A percentile compares a stretch with the other conserved stretches of the same genome.
Conservation (phyloP, 2,797 vertebrate species). For the Helarctos malayanus region DNA sequence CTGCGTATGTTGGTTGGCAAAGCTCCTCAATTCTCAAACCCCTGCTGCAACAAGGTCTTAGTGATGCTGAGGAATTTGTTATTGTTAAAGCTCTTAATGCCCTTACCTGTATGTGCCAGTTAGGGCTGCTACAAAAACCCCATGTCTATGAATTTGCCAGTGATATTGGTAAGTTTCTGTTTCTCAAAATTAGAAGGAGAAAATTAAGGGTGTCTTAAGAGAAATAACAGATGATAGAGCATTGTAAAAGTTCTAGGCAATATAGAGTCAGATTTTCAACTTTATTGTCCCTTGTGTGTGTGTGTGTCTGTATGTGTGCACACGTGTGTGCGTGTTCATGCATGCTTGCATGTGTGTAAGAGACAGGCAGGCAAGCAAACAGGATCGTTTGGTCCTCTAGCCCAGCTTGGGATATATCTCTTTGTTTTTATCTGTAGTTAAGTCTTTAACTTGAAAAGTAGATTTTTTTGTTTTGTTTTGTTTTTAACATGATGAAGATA, state of each 20-base stretch:
- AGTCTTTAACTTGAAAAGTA: not conserved
- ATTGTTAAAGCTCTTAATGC: slow-evolving; percentile 98
- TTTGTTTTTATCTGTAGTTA: slow-evolving; percentile 38
- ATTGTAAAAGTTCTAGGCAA: not conserved
- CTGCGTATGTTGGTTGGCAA: slow-evolving; percentile 99
- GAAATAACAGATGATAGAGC: not conserved
- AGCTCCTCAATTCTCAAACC: slow-evolving; percentile 99
- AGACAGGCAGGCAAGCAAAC: not conserved
- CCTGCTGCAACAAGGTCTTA: slow-evolving; percentile 97
- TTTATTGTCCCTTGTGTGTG: not conserved
- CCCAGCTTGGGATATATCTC: not conserved
- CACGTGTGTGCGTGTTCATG: not conserved
- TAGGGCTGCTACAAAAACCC: slow-evolving; percentile 97
- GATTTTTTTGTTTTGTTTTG: not conserved
- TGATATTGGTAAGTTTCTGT: slow-evolving; percentile 94
- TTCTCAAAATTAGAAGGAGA: not conserved
- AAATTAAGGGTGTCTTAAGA: not conserved
- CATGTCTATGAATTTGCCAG: slow-evolving; percentile 98
- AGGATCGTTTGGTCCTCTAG: not conserved
- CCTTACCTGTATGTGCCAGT: slow-evolving; percentile 98
- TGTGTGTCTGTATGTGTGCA: not conserved
- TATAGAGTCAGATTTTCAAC: not conserved
- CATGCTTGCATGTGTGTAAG: not conserved
- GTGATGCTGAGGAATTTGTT: slow-evolving; percentile 98
- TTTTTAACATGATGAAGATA: not conserved